Percentiles rank a stretch among this genome's conserved stretches.
Evolutionary conservation across 2,888 invertebrate genomes (phyloP).

Genomic region (Synanthedon tipuliformis): DNA sequence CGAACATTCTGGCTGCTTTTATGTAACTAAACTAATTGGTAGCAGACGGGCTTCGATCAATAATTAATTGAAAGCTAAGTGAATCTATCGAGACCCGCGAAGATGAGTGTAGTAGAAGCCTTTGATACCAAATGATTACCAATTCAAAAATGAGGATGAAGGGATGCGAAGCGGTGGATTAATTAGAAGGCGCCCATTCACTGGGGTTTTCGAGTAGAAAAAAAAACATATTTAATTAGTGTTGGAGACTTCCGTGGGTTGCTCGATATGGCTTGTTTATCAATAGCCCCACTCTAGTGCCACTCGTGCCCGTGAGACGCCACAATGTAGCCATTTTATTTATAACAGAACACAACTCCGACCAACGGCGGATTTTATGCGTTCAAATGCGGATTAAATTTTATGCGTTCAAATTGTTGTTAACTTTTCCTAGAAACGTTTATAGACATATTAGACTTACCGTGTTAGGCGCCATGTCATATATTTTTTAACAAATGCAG

Average conservation of each 20-base stretch:
- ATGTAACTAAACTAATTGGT: slow-evolving; percentile 37
- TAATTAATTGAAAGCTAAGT: slow-evolving; percentile 23
- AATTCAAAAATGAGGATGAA: slow-evolving; percentile 50
- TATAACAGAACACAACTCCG: slow-evolving; percentile 6
- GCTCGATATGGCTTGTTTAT: slow-evolving; percentile 13
- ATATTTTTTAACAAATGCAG: too few relatives aligned
- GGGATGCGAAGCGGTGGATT: slow-evolving; percentile 23
- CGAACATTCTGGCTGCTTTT: slow-evolving; percentile 8
- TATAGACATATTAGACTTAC: too few relatives aligned
- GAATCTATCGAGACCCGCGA: slow-evolving; percentile 5
- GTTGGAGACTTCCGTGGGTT: slow-evolving; percentile 12
- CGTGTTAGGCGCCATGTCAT: too few relatives aligned
- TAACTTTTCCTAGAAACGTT: too few relatives aligned
- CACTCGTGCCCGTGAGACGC: slow-evolving; percentile 8
- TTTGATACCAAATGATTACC: slow-evolving; percentile 61
- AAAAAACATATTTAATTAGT: slow-evolving; percentile 29
- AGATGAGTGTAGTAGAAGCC: slow-evolving; percentile 30
- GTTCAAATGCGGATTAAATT: slow-evolving; percentile 3
- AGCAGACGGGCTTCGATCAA: slow-evolving; percentile 26
- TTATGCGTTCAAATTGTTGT: background rate
- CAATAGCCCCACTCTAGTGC: slow-evolving; percentile 10
- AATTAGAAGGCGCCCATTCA: slow-evolving; percentile 51
- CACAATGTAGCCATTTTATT: slow-evolving; percentile 5
- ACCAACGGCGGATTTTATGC: slow-evolving; percentile 3
- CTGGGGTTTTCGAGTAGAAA: slow-evolving; percentile 9